Base-by-base conservation (phyloP, 1,140 invertebrate species). In the Magallana ariakensis region DNA sequence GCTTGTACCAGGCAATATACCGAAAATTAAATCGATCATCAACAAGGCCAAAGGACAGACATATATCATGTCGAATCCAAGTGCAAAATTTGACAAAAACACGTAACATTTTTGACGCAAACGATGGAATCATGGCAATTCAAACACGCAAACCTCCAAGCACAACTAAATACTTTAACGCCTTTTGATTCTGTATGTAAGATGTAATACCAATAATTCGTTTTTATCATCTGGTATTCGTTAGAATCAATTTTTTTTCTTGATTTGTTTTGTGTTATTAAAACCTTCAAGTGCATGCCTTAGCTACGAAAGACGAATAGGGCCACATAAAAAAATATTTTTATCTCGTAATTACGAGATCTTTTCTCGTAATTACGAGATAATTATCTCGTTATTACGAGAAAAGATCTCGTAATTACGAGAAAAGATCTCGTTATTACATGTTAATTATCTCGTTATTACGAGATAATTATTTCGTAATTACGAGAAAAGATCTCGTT, bases 1-100 rank as follows among this genome's bases (percentile, higher is more conserved):
- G 58, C 16, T 16, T 62, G 58, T 62, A 19, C 58, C 16, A 70
- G 26, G 62, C 62, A 70, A 70, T 70, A 26, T 22, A 70, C 11
- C n/a, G 62, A 70, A 26, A 70, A 70, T 70, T 70, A 19, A 19
- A 70, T 70, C 62, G 62, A 70, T 70, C 62, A 70, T 46, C 33
- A 70, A 19, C 19, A 70, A 22, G 62, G n/a, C 62, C 62, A 70
- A 26, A 62, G n/a, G 62, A 70, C 19, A 70, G 19, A 70, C 62
- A 70, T 70, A 26, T 19, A 70, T 70, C 62, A 70, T 11, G 3
- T 70, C n/a, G 19, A 70, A 19, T 70, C 19, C 62, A 70, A 70
- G 62, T 70, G 19, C 62, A 70, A 70, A 19, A 70, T 26, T 70
- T 70, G 62, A 70, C 62, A 70, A 19, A 70, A 22, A 26, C 62